Percentiles rank a stretch among this genome's conserved stretches.
Conservation (phyloP, 2,888 invertebrate genomes). For the Latrodectus hesperus region DNA sequence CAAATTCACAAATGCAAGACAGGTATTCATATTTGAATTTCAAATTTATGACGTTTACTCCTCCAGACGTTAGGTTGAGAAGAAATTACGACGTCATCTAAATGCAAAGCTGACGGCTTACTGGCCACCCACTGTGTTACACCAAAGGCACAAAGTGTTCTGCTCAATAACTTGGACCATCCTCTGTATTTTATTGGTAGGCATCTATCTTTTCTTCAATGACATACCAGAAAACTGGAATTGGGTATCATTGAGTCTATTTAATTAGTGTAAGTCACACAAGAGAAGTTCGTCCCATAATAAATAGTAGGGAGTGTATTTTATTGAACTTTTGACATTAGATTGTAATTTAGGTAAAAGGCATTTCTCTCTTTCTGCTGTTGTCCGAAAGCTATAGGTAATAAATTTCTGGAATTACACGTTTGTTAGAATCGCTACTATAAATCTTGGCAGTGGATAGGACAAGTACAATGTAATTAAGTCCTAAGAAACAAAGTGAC, state of each 20-base stretch:
- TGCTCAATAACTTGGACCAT: not conserved
- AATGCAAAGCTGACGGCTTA: slow-evolving; percentile 6
- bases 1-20: not conserved
- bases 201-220: slow-evolving; percentile 1
- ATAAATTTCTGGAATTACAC: slow-evolving; percentile 65
- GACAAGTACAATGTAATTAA: slow-evolving; percentile 29
- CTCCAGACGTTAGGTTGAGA: slow-evolving; percentile 14
- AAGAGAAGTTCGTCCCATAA: slow-evolving; percentile 16
- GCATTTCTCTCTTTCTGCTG: slow-evolving; percentile 52
- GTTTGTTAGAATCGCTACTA: slow-evolving; percentile 54
- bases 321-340: slow-evolving; percentile 64
- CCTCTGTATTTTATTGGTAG: slow-evolving; percentile 16
- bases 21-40: slow-evolving; percentile 23
- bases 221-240: slow-evolving; percentile 43
- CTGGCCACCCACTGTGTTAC: slow-evolving; percentile 16
- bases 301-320: slow-evolving; percentile 37
- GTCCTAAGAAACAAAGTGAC: not conserved
- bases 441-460: slow-evolving; percentile 53
- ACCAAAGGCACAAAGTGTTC: not conserved
- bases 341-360: slow-evolving; percentile 68
- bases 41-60: slow-evolving; percentile 21
- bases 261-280: slow-evolving; percentile 67
- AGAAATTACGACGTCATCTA: slow-evolving; percentile 26
- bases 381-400: slow-evolving; percentile 56
- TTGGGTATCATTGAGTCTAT: slow-evolving; percentile 35